Base-by-base conservation (phyloP, 2,797 vertebrate species). In the Tauraco hartlaubi region DNA sequence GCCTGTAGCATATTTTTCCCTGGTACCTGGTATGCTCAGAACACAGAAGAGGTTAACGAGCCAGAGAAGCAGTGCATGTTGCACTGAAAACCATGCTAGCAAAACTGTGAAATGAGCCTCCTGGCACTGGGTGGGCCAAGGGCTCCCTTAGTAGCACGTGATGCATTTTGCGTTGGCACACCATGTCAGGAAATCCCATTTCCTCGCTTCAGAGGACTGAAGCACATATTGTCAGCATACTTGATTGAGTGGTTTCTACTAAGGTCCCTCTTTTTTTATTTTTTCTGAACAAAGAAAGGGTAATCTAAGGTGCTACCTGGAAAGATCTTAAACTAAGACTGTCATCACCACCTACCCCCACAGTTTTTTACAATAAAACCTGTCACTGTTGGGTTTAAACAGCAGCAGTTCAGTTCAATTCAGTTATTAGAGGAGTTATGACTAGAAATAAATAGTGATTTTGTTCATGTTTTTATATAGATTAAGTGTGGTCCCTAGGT, bases 391-490 rank as follows among this genome's bases (percentile, higher is more conserved):
- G 15, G 3, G 21, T 82, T 93, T 87, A 83, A 87, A 69, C 16
- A 93, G 56, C 43, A 76, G 26, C 28, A 84, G 58, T 61, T 78
- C 33, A 19, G 41, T 83, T 92, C 55, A 85, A 44, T 81, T 67
- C 62, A 39, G 33, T 91, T 85, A 85, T 78, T 77, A 85, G 66
- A 92, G 11, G 5, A 66, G 72, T 51, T 79, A 79, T 77, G 37
- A 67, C 29, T 49, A 74, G 74, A 90, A 97, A 84, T 90, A 94
- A 91, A 90, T 68, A 72, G 52, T 49, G 28, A 85, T 75, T 90
- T 94, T 95, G n/a, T 72, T 87, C 82, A 44, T 83, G 54, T 67
- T 92, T 76, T 80, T 91, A 71, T 85, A 79, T 69, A 94, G 76
- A 68, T 41, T 94, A 89, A 88, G 81, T 46, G 64, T 66, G 66